Percentiles rank a stretch among this genome's conserved stretches.
These are phyloP conservation scores for Linnaemya tessellans DNA, from an alignment of 2,888 invertebrate species.

Conservation along the genomic window DNA sequence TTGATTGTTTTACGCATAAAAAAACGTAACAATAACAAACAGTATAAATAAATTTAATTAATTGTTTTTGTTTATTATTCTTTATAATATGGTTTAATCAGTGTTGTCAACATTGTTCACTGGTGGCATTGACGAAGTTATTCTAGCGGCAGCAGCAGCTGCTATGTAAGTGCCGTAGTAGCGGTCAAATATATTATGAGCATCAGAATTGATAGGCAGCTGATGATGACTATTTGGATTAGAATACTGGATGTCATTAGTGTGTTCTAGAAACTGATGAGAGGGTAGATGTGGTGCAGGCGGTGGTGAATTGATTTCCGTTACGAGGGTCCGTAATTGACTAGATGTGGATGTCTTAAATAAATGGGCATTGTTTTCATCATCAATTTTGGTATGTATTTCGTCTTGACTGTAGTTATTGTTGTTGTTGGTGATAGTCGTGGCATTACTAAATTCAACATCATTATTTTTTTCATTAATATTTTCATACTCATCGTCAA, in stretches of 20 bases:
- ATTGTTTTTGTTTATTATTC: neutral
- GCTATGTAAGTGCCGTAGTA: conserved; percentile 83
- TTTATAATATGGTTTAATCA: conserved; percentile 33
- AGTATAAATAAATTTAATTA: too few relatives aligned
- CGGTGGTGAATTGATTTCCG: conserved; percentile 1
- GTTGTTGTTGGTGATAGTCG: conserved; percentile 1
- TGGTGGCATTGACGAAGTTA: conserved; percentile 51
- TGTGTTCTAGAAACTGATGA: conserved; percentile 12
- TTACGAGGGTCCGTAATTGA: neutral
- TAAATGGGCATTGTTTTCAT: neutral
- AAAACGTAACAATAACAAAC: too few relatives aligned
- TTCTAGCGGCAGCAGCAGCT: conserved; percentile 77
- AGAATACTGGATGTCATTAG: conserved; percentile 26
- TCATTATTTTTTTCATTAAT: conserved; percentile 2
- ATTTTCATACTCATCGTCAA: neutral
- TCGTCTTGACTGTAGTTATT: conserved; percentile 13
- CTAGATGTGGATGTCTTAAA: neutral
- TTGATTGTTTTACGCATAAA: too few relatives aligned
- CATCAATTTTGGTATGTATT: conserved; percentile 9
- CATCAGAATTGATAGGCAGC: conserved; percentile 74
- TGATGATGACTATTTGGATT: conserved; percentile 37
- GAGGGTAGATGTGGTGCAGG: neutral
- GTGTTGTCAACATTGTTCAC: conserved; percentile 38
- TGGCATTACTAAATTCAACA: neutral
- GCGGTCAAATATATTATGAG: conserved; percentile 80